Conservation (phyloP, 2,888 invertebrate genomes). For the Saturnia japonica region DNA sequence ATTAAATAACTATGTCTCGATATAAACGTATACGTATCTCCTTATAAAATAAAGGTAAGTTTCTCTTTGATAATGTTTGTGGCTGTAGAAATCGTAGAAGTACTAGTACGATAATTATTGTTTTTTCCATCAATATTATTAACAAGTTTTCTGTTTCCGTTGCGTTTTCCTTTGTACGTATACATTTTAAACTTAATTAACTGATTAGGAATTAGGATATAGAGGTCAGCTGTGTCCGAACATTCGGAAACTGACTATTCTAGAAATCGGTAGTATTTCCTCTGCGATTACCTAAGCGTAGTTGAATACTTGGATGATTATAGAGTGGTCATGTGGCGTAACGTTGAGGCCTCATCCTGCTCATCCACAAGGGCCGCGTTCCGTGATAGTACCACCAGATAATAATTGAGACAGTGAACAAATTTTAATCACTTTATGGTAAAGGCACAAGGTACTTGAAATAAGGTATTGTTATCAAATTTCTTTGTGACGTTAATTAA, state of each 20-base stretch:
- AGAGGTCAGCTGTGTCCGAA: constrained; percentile 34
- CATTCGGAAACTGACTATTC: constrained; percentile 51
- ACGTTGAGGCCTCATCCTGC: constrained; percentile 8
- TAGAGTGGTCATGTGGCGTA: constrained; percentile 18
- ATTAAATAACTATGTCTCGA: not conserved
- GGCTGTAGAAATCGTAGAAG: not conserved
- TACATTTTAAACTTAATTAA: constrained; percentile 11
- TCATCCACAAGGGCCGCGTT: not conserved
- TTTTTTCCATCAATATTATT: not conserved
- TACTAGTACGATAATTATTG: not conserved
- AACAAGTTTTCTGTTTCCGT: constrained; percentile 15
- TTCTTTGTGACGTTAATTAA: not conserved
- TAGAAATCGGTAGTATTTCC: constrained; percentile 66
- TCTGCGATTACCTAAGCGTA: constrained; percentile 23
- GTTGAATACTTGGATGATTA: not conserved
- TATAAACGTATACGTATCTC: not conserved
- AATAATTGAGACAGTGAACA: not conserved
- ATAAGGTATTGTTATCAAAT: not conserved
- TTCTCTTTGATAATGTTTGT: not conserved
- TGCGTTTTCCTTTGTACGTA: constrained; percentile 10
- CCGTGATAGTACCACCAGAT: not conserved
- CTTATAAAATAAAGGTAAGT: not conserved
- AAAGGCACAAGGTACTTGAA: too few relatives aligned
- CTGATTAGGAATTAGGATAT: constrained; percentile 47
- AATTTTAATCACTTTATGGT: not conserved